Conservation (phyloP, 1,140 invertebrate species). For the Nephila pilipes region DNA sequence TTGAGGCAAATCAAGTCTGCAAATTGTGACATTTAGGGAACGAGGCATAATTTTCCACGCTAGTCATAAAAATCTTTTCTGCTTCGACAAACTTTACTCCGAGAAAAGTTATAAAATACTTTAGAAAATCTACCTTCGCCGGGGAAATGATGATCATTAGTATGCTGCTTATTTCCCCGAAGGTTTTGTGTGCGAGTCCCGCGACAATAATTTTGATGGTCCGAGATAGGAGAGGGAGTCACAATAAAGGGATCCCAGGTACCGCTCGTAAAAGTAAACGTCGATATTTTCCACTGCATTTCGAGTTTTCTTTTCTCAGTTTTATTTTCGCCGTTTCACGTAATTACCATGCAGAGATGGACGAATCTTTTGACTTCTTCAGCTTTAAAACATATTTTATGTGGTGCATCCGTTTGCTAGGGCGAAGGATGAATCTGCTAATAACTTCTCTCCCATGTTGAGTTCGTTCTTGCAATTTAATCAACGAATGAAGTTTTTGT, state of each 20-base stretch:
- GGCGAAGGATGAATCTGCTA: background rate
- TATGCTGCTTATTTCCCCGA: constrained; percentile 64
- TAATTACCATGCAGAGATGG: constrained; percentile 11
- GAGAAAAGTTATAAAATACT: constrained; percentile 63
- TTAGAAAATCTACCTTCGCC: constrained; percentile 54
- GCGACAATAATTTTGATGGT: constrained; percentile 65
- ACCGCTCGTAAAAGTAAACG: constrained; percentile 53
- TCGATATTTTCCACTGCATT: constrained; percentile 45
- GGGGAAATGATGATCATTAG: constrained; percentile 66
- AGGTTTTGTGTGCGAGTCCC: constrained; percentile 26
- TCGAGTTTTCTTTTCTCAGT: background rate
- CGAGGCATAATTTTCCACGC: constrained; percentile 12
- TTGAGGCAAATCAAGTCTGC: background rate
- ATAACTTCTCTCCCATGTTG: background rate
- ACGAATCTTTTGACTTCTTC: constrained; percentile 24
- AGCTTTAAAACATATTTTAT: constrained; percentile 9
- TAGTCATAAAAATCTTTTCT: constrained; percentile 42
- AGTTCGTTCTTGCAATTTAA: background rate
- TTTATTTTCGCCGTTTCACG: constrained; percentile 44
- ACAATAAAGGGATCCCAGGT: constrained; percentile 30
- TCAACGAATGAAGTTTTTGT: background rate
- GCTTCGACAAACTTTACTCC: background rate
- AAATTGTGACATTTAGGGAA: constrained; percentile 15
- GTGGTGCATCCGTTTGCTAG: background rate
- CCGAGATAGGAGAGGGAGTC: background rate